phyloP scores from a whole-genome alignment of 2,797 vertebrate species.

The Phrynocephalus vlangalii region DNA sequence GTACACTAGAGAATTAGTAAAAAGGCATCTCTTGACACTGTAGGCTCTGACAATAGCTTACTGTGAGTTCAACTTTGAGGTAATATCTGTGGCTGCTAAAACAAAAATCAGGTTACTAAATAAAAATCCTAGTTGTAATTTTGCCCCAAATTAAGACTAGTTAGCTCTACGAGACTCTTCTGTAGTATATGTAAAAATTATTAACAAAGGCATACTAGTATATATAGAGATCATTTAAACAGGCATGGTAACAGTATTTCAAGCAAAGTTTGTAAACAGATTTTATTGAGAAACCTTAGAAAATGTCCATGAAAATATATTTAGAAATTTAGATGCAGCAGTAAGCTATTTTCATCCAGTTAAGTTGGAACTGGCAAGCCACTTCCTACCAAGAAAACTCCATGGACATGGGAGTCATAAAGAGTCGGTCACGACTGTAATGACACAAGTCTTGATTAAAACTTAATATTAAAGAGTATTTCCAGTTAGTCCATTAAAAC shows the following conservation, averaged over 20 bases:
- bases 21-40: neutral
- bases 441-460: slow-evolving; percentile 10
- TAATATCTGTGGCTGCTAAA: neutral
- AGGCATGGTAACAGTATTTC: slow-evolving; percentile 38
- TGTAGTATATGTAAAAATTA: neutral
- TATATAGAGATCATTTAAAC: neutral
- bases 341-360: slow-evolving; percentile 64
- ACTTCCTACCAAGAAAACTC: too few relatives aligned
- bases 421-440: too few relatives aligned
- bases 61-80: neutral
- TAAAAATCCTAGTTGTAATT: neutral
- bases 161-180: neutral
- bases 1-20: neutral
- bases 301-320: slow-evolving; percentile 61
- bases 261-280: slow-evolving; percentile 57
- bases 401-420: too few relatives aligned
- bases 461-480: slow-evolving; percentile 73
- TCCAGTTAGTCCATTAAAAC: slow-evolving; percentile 76
- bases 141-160: neutral
- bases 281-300: slow-evolving; percentile 75
- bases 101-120: neutral
- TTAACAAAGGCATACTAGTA: slow-evolving; percentile 1
- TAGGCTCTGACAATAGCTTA: neutral
- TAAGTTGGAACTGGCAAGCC: neutral
- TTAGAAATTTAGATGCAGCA: slow-evolving; percentile 60